Conservation (phyloP, 2,888 invertebrate genomes). For the Cistogaster globosa region DNA sequence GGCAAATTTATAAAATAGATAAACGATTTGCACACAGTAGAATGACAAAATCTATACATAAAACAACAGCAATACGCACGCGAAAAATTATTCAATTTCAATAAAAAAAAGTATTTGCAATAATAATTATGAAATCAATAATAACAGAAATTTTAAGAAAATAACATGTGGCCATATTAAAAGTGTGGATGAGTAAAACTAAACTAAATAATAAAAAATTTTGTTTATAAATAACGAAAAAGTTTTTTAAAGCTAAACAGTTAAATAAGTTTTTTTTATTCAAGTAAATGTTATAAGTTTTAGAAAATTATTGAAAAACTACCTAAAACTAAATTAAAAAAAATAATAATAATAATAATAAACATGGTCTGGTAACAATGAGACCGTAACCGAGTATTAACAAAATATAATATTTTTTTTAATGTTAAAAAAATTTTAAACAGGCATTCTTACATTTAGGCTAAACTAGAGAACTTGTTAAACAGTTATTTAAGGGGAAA, state of each 20-base stretch:
- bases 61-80: neutral
- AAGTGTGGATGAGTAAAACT: neutral
- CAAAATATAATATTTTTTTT: neutral
- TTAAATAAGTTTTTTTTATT: neutral
- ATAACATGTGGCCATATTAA: neutral
- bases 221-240: neutral
- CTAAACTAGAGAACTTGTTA: neutral
- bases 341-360: neutral
- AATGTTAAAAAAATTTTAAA: conserved; percentile 5
- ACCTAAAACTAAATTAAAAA: neutral
- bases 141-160: neutral
- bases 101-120: neutral
- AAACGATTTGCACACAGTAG: neutral
- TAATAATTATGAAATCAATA: neutral
- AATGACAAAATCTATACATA: neutral
- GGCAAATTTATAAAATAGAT: neutral
- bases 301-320: neutral
- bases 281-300: conserved; percentile 17
- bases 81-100: neutral
- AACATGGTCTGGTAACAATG: conserved; percentile 40
- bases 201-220: neutral
- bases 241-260: neutral
- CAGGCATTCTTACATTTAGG: neutral
- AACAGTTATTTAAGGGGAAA: neutral
- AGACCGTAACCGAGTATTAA: conserved; percentile 47